Conservation (phyloP, 1,140 invertebrate genomes). For the Wiebesia pumilae region DNA sequence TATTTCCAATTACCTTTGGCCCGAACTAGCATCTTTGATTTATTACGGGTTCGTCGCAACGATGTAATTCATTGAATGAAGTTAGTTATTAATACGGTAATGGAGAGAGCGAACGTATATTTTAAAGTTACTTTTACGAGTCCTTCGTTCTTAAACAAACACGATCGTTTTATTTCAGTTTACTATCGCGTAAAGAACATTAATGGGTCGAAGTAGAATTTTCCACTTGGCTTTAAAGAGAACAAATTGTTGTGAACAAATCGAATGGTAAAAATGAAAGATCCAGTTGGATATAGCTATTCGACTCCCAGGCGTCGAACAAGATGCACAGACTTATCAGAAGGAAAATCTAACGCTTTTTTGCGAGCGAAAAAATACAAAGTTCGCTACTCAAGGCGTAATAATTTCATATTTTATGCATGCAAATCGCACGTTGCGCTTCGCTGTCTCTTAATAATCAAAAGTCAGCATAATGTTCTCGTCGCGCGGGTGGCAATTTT, state of each 20-base stretch:
- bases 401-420: conserved; percentile 26
- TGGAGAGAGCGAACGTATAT: neutral
- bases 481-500: neutral
- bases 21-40: neutral
- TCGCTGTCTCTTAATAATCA: neutral
- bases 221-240: too few species aligned
- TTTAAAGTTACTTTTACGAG: neutral
- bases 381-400: neutral
- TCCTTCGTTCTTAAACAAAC: neutral
- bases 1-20: neutral
- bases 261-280: too few species aligned
- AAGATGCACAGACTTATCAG: too few species aligned
- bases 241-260: too few species aligned
- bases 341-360: too few species aligned
- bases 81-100: neutral
- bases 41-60: neutral
- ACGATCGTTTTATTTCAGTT: neutral
- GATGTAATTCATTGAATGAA: neutral
- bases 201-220: neutral
- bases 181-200: neutral
- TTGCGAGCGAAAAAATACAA: too few species aligned
- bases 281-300: too few species aligned
- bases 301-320: too few species aligned
- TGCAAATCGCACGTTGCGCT: neutral
- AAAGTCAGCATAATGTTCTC: conserved; percentile 13